Evolutionary conservation across 2,797 vertebrate genomes (phyloP).

Genomic region (Darevskia mixta): DNA sequence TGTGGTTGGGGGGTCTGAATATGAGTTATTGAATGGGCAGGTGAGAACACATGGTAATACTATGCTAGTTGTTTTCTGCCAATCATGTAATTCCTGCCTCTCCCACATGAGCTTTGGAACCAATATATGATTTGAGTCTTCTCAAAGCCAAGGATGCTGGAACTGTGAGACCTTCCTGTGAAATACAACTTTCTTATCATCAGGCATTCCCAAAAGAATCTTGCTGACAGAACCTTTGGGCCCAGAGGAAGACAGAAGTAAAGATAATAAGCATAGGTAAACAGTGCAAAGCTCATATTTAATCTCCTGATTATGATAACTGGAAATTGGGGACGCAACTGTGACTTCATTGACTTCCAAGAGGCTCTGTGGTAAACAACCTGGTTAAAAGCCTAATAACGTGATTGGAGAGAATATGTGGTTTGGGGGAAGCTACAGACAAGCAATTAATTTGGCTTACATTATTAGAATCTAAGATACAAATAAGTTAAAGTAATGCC

Average conservation of each 20-base stretch:
- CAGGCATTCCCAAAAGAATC: background rate
- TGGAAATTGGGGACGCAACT: background rate
- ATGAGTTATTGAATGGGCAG: background rate
- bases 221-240: background rate
- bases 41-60: background rate
- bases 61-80: background rate
- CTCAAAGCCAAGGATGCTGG: background rate
- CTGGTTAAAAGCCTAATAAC: background rate
- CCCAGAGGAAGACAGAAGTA: conserved; percentile 3
- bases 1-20: background rate
- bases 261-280: conserved; percentile 21
- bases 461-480: conserved; percentile 2
- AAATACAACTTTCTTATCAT: conserved; percentile 10
- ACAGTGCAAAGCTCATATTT: conserved; percentile 8
- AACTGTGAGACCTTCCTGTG: background rate
- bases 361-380: conserved; percentile 9
- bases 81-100: background rate
- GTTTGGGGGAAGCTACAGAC: background rate
- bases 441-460: conserved; percentile 25
- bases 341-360: background rate
- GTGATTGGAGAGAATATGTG: background rate
- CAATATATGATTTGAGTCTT: background rate
- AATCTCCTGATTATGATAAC: conserved; percentile 27
- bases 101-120: background rate
- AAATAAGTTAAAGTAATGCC: background rate